phyloP scores from a whole-genome alignment of 2,113 vertebrate species.

The Cololabis saira region DNA sequence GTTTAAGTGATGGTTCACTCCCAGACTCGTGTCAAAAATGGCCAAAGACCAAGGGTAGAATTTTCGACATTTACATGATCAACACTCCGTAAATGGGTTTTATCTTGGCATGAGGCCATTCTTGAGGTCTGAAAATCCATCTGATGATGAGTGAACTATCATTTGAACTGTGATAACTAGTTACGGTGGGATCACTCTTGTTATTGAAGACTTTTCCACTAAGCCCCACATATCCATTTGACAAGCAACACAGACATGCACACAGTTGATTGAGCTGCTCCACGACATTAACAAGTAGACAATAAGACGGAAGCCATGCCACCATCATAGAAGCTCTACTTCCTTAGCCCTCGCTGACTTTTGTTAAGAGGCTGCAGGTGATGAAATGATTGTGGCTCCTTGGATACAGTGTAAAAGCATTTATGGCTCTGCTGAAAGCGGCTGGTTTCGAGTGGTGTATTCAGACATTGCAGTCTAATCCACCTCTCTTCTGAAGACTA shows the following conservation, averaged over 20 bases:
- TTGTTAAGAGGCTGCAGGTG: conserved; percentile 78
- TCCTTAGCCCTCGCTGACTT: conserved; percentile 72
- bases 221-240: conserved; percentile 70
- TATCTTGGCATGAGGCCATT: conserved; percentile 54
- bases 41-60: conserved; percentile 53
- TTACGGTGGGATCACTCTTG: conserved; percentile 61
- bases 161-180: conserved; percentile 84
- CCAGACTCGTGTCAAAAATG: conserved; percentile 56
- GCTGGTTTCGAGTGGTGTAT: not conserved
- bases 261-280: conserved; percentile 63
- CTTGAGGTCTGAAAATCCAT: conserved; percentile 54
- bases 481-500: too few species aligned
- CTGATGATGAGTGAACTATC: conserved; percentile 73
- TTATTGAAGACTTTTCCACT: conserved; percentile 72
- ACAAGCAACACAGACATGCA: conserved; percentile 78
- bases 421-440: conserved; percentile 1
- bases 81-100: conserved; percentile 4
- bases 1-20: conserved; percentile 80
- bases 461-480: too few species aligned
- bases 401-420: not conserved
- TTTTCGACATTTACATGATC: not conserved
- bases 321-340: conserved; percentile 79
- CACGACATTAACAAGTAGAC: conserved; percentile 68
- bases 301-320: conserved; percentile 87
- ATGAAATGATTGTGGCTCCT: conserved; percentile 85